A percentile compares a stretch with the other conserved stretches of the same genome.
Evolutionary conservation across 1,140 invertebrate genomes (phyloP).

Genomic region (Pseudomyrmex dendroicus): DNA sequence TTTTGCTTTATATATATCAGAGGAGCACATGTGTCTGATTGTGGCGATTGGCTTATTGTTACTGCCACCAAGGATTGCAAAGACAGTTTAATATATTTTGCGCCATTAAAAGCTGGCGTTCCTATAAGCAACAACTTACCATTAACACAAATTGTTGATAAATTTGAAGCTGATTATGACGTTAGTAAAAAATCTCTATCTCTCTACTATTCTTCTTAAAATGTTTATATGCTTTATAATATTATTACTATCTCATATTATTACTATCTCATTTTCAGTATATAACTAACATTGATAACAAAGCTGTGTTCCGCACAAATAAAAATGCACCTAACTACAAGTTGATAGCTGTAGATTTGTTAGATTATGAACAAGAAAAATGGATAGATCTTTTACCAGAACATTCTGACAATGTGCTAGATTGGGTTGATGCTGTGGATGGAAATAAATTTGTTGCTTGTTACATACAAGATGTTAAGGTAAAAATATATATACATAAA

Average conservation of each 20-base stretch:
- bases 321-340: slow-evolving; percentile 96
- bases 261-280: slow-evolving; percentile 92
- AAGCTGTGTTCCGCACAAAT: slow-evolving; percentile 96
- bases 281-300: slow-evolving; percentile 94
- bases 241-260: slow-evolving; percentile 40
- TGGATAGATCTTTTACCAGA: slow-evolving; percentile 95
- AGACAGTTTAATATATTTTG: slow-evolving; percentile 95
- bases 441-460: slow-evolving; percentile 94
- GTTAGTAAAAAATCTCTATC: slow-evolving; percentile 84
- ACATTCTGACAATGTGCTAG: slow-evolving; percentile 94
- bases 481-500: slow-evolving; percentile 77
- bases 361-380: slow-evolving; percentile 90
- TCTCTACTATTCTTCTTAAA: slow-evolving; percentile 6
- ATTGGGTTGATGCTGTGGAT: slow-evolving; percentile 94
- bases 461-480: slow-evolving; percentile 98
- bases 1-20: slow-evolving; percentile 83
- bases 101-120: slow-evolving; percentile 88
- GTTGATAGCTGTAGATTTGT: slow-evolving; percentile 95
- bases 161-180: slow-evolving; percentile 97
- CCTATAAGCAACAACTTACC: slow-evolving; percentile 88
- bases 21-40: slow-evolving; percentile 93
- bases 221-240: background rate
- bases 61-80: slow-evolving; percentile 93
- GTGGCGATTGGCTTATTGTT: slow-evolving; percentile 95
- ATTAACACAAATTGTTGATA: slow-evolving; percentile 92